A percentile compares a stretch with the other conserved stretches of the same genome.
Conservation (phyloP, 2,888 invertebrate genomes). For the Drosophila pseudotakahashii region DNA sequence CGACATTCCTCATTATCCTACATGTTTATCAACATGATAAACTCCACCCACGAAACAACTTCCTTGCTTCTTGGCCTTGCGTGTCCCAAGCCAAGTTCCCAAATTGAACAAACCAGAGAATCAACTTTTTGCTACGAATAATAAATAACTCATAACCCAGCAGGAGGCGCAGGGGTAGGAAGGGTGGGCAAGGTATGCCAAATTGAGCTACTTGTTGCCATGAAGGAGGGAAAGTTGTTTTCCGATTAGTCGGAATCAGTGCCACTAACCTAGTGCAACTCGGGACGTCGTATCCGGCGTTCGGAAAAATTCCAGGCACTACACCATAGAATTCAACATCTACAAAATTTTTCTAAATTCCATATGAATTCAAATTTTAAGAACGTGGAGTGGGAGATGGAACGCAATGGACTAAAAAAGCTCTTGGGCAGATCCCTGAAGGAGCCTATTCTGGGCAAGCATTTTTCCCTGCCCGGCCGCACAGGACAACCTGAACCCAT, state of each 20-base stretch:
- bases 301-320: slow-evolving; percentile 35
- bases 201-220: slow-evolving; percentile 38
- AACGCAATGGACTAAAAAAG: slow-evolving; percentile 25
- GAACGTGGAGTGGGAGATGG: not conserved
- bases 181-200: slow-evolving; percentile 16
- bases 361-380: slow-evolving; percentile 1
- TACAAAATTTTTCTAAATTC: slow-evolving; percentile 85
- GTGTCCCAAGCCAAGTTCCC: slow-evolving; percentile 57
- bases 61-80: slow-evolving; percentile 49
- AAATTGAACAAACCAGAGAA: slow-evolving; percentile 44
- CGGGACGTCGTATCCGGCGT: slow-evolving; percentile 85
- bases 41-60: slow-evolving; percentile 45
- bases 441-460: slow-evolving; percentile 65
- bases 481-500: slow-evolving; percentile 84
- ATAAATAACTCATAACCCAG: slow-evolving; percentile 70
- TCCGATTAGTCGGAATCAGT: slow-evolving; percentile 25
- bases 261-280: slow-evolving; percentile 43
- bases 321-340: not conserved
- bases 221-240: slow-evolving; percentile 29
- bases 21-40: slow-evolving; percentile 56
- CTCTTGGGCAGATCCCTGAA: slow-evolving; percentile 21
- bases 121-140: slow-evolving; percentile 54
- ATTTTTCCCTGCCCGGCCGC: slow-evolving; percentile 85
- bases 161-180: slow-evolving; percentile 29
- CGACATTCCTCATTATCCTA: slow-evolving; percentile 66